Evolutionary conservation across 1,140 invertebrate species (phyloP).

Genomic region (Macrocentrus cingulum): DNA sequence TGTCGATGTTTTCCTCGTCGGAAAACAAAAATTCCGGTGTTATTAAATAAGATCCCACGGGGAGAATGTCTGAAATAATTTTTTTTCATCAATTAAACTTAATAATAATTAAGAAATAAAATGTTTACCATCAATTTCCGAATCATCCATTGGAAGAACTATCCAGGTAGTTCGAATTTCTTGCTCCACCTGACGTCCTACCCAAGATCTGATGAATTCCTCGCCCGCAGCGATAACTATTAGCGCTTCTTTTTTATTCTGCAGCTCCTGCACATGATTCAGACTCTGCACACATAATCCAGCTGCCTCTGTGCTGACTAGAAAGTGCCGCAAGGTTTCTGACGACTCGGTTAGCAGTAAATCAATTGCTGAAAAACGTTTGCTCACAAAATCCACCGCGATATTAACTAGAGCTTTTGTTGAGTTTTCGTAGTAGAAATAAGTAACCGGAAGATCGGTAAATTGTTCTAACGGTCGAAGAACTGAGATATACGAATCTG

Average conservation of each 20-base stretch:
- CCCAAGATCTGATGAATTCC: conserved; percentile 41
- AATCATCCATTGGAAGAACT: conserved; percentile 42
- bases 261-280: conserved; percentile 28
- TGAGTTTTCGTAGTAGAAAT: conserved; percentile 41
- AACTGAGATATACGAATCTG: conserved; percentile 34
- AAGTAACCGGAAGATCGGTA: conserved; percentile 39
- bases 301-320: conserved; percentile 37
- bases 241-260: conserved; percentile 33
- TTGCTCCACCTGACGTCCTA: conserved; percentile 31
- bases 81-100: neutral
- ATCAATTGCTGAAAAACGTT: conserved; percentile 42
- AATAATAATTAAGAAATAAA: neutral
- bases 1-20: conserved; percentile 23
- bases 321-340: conserved; percentile 27
- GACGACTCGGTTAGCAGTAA: conserved; percentile 36
- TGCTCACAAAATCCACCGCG: conserved; percentile 41
- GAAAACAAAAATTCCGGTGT: conserved; percentile 33
- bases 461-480: conserved; percentile 44
- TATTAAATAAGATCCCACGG: conserved; percentile 34
- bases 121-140: conserved; percentile 40
- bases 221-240: conserved; percentile 41
- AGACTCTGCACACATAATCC: conserved; percentile 47
- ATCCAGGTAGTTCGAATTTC: conserved; percentile 42
- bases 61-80: conserved; percentile 36
- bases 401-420: conserved; percentile 39